Percentiles rank a stretch among this genome's conserved stretches.
These are phyloP conservation scores for Zele albiditarsus DNA, from an alignment of 2,888 invertebrate genomes.

Conservation along the genomic window DNA sequence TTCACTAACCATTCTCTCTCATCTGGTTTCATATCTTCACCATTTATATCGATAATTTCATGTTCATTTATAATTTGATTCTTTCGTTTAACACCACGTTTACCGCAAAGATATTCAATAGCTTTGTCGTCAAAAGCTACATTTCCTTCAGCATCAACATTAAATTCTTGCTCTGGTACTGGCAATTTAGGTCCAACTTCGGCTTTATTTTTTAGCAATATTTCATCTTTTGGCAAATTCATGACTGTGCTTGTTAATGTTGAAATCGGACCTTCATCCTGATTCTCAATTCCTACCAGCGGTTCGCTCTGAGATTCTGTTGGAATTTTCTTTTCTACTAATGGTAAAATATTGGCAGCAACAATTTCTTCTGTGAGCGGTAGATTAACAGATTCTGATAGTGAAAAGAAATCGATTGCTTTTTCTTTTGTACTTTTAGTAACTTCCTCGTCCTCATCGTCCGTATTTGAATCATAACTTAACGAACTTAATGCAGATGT, in stretches of 20 bases:
- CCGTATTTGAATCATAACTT: slow-evolving; percentile 66
- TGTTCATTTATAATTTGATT: slow-evolving; percentile 74
- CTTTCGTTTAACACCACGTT: slow-evolving; percentile 71
- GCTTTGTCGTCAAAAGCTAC: slow-evolving; percentile 70
- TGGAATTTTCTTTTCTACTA: not conserved
- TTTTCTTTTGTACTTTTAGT: slow-evolving; percentile 41
- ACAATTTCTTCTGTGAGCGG: slow-evolving; percentile 44
- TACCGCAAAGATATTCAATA: slow-evolving; percentile 69
- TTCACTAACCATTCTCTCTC: slow-evolving; percentile 88
- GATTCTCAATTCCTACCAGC: not conserved
- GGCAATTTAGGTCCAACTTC: slow-evolving; percentile 70
- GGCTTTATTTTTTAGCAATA: slow-evolving; percentile 72
- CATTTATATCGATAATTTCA: slow-evolving; percentile 88
- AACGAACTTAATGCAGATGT: slow-evolving; percentile 46
- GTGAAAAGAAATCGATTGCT: slow-evolving; percentile 67
- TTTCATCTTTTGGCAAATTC: slow-evolving; percentile 74
- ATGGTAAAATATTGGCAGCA: slow-evolving; percentile 40
- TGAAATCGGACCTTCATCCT: slow-evolving; percentile 42
- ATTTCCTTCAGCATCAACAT: slow-evolving; percentile 68
- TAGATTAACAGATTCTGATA: slow-evolving; percentile 53
- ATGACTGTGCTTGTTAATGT: slow-evolving; percentile 74
- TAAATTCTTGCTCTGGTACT: slow-evolving; percentile 70
- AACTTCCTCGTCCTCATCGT: slow-evolving; percentile 63
- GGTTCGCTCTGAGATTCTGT: not conserved
- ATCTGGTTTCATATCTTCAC: slow-evolving; percentile 85